Percentiles rank a stretch among this genome's conserved stretches.
These are phyloP conservation scores for Lota lota DNA, from an alignment of 2,113 vertebrate genomes.

Conservation along the genomic window DNA sequence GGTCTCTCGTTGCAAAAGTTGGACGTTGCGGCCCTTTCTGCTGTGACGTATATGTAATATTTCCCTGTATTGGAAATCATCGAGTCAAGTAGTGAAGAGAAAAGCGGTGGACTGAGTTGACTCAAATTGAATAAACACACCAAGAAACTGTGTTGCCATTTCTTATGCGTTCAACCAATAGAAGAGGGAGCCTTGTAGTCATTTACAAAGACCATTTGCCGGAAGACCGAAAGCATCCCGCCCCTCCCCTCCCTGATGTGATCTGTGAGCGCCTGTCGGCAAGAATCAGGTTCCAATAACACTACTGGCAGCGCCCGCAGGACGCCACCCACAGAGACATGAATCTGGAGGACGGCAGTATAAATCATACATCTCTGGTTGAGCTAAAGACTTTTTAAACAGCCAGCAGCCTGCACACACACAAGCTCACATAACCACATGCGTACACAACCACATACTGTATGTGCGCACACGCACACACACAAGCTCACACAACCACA, in stretches of 20 bases:
- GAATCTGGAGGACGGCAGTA: slow-evolving; percentile 46
- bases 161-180: neutral
- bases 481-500: slow-evolving; percentile 1
- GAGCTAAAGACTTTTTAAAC: slow-evolving; percentile 75
- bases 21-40: too few relatives aligned
- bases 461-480: neutral
- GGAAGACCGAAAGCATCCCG: slow-evolving; percentile 19
- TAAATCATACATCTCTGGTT: slow-evolving; percentile 65
- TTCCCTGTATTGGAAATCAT: too few relatives aligned
- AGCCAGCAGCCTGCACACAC: slow-evolving; percentile 17
- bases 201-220: slow-evolving; percentile 45
- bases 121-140: too few relatives aligned
- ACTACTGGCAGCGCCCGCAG: slow-evolving; percentile 43
- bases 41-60: too few relatives aligned
- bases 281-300: slow-evolving; percentile 47
- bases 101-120: too few relatives aligned
- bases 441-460: neutral
- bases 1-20: too few relatives aligned
- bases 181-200: slow-evolving; percentile 5
- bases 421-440: neutral
- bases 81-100: too few relatives aligned
- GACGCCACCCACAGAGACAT: slow-evolving; percentile 36
- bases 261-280: slow-evolving; percentile 41
- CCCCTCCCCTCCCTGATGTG: slow-evolving; percentile 13
- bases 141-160: too few relatives aligned